Base-by-base conservation (phyloP, 2,113 vertebrate genomes). In the Cyphomyrus plagiostoma region DNA sequence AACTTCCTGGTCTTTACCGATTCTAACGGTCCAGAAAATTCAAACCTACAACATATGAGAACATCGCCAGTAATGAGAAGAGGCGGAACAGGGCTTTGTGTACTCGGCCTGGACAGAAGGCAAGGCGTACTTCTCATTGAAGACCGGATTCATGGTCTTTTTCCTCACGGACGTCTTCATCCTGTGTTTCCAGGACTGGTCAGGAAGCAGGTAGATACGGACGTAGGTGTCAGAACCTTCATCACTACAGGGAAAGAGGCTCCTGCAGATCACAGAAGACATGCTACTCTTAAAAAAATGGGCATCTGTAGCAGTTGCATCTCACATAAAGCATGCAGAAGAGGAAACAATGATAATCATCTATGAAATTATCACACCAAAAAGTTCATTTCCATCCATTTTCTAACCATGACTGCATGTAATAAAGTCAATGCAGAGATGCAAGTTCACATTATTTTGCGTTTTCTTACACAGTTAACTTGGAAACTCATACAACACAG, bases 131-230 rank as follows among this genome's bases (percentile, higher is more conserved):
- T 96, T 98, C 50, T 99, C 97, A 88, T 98, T 95, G 0, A 97
- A 99, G 17, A 94, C 92, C 1, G 98, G 98, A 86, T 97, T 94
- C 88, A 97, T 90, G 0, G 97, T 98, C 92, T 94, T 98, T 91
- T 93, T 97, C 93, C 96, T 98, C 50, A 98, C 97, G 0, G 96
- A 95, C 0, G 98, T 99, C 91, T 94, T 97, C 94, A 96, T 98
- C 80, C 98, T 96, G 91, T 96, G 96, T 85, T 94, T 90, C 98
- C 98, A 99, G 46, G 95, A 94, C 91, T 97, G 97, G 42, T 99
- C 98, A 4, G 98, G 98, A 90, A 99, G 95, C 88, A 99, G 93
- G 94, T 99, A 99, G 89, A 99, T 92, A 17, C 96, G 97, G 62
- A 99, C 97, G 0, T 99, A 99, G 0, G 97, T 97, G 93, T 98